Percentiles rank a stretch among this genome's conserved stretches.
These are phyloP conservation scores for Cossypha niveicapilla DNA, from an alignment of 2,797 vertebrate species.

Conservation along the genomic window DNA sequence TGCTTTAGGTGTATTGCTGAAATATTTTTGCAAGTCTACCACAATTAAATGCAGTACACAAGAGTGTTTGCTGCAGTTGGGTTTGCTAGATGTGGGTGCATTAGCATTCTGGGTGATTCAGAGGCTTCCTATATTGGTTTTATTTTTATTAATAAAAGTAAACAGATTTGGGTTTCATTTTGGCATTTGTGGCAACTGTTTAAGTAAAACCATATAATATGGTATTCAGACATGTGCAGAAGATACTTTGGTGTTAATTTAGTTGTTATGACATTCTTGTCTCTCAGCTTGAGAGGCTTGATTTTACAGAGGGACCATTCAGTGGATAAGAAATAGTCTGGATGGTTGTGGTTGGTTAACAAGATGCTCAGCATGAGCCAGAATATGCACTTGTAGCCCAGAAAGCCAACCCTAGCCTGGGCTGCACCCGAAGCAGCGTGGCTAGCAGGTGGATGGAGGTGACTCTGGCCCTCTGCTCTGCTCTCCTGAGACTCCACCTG, in stretches of 20 bases:
- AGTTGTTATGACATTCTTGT: background rate
- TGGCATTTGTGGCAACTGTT: background rate
- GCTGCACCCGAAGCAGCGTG: fast-evolving
- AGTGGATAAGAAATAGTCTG: background rate
- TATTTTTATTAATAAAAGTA: background rate
- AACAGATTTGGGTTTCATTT: background rate
- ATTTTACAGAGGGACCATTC: background rate
- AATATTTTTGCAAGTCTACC: background rate
- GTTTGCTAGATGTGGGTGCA: background rate
- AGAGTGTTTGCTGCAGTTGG: background rate
- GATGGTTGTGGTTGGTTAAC: background rate
- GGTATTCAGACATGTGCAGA: background rate
- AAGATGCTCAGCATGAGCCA: background rate
- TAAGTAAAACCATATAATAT: background rate
- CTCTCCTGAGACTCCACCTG: no score
- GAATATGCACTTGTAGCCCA: background rate
- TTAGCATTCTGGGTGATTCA: background rate
- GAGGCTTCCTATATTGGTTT: background rate
- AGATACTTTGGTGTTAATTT: background rate
- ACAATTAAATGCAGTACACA: background rate
- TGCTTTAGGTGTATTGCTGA: background rate
- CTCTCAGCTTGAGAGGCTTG: background rate
- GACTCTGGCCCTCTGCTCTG: background rate
- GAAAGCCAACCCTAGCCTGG: background rate
- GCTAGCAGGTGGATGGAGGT: background rate